These are phyloP conservation scores for Beroe forskalii DNA, from an alignment of 37 sponge, comb jelly and placozoan species.

Conservation along the genomic window DNA sequence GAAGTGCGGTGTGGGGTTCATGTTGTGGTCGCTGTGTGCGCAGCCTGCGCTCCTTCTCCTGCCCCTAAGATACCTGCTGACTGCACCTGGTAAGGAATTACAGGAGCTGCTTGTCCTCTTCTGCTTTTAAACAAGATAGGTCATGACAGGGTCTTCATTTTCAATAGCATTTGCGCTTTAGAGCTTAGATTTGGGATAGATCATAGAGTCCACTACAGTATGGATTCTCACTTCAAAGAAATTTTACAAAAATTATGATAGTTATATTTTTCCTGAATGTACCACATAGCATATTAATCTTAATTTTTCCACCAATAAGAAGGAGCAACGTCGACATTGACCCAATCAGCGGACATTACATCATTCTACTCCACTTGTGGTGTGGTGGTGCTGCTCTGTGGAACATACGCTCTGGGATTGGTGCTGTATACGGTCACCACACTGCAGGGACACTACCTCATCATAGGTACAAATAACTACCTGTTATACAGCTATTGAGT, in stretches of 20 bases:
- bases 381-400: neutral
- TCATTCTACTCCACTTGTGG: too few relatives aligned
- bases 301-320: neutral
- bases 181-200: neutral
- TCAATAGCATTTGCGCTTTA: neutral
- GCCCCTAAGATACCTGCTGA: constrained; percentile 15
- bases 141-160: too few relatives aligned
- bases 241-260: too few relatives aligned
- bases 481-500: too few relatives aligned
- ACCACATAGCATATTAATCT: too few relatives aligned
- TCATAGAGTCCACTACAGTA: neutral
- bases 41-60: neutral
- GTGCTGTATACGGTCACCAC: neutral
- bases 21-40: neutral
- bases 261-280: too few relatives aligned
- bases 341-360: neutral
- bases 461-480: neutral
- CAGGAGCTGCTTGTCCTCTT: neutral
- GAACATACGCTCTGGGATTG: neutral
- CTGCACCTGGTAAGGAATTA: neutral
- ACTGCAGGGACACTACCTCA: constrained; percentile 30
- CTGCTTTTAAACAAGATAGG: too few relatives aligned
- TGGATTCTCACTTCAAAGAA: too few relatives aligned
- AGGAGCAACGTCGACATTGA: neutral
- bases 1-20: constrained; percentile 22